These are phyloP conservation scores for Nomia melanderi DNA, from an alignment of 1,140 invertebrate species.

Conservation along the genomic window DNA sequence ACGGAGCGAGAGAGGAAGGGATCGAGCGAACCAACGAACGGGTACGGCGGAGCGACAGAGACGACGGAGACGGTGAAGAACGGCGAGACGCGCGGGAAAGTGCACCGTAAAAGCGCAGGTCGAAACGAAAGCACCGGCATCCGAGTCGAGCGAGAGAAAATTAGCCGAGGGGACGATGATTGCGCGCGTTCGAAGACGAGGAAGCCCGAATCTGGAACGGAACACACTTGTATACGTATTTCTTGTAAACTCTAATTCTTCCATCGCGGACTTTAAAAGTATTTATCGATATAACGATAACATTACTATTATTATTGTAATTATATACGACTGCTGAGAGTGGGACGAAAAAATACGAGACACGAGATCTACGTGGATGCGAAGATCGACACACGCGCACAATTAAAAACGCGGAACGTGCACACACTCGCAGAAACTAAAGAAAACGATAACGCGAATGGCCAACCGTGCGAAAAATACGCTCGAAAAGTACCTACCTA, in stretches of 20 bases:
- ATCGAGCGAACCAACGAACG: slow-evolving; percentile 30
- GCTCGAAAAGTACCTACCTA: slow-evolving; percentile 68
- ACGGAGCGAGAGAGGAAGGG: slow-evolving; percentile 31
- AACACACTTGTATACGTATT: slow-evolving; percentile 82
- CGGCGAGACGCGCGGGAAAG: background rate
- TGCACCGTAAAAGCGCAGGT: background rate
- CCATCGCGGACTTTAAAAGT: slow-evolving; percentile 81
- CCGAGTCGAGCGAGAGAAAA: slow-evolving; percentile 4
- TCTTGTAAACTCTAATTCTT: slow-evolving; percentile 82
- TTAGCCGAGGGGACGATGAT: slow-evolving; percentile 28
- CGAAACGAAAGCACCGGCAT: background rate
- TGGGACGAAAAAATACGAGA: slow-evolving; percentile 70
- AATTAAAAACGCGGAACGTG: slow-evolving; percentile 11
- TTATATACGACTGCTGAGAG: slow-evolving; percentile 80
- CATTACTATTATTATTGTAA: slow-evolving; percentile 80
- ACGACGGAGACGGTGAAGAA: slow-evolving; percentile 5
- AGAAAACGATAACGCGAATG: slow-evolving; percentile 45
- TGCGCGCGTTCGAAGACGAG: slow-evolving; percentile 60
- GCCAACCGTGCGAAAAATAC: slow-evolving; percentile 65
- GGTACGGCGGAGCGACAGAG: slow-evolving; percentile 60
- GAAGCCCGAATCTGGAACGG: slow-evolving; percentile 62
- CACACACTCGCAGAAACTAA: slow-evolving; percentile 45
- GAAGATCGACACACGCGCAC: slow-evolving; percentile 33
- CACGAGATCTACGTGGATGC: slow-evolving; percentile 63
- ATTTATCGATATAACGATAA: slow-evolving; percentile 81